phyloP scores from a whole-genome alignment of 2,888 invertebrate genomes.

The Hipparchia sbordonii region DNA sequence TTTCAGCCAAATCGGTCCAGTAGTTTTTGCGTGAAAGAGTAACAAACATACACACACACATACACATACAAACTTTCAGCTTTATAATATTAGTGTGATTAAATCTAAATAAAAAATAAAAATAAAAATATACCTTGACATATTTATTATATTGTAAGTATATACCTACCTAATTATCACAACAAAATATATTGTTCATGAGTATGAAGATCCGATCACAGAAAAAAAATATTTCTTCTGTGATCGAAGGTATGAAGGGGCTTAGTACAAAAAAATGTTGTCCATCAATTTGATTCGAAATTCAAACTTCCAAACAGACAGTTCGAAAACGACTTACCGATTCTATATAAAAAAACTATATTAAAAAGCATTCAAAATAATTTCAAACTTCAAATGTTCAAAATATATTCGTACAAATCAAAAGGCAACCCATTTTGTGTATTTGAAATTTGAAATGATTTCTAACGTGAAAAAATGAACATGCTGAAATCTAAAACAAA shows the following conservation, averaged over 20 bases:
- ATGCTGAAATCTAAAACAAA: constrained; percentile 48
- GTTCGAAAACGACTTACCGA: background rate
- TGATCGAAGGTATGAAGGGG: background rate
- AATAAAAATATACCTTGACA: too few species aligned
- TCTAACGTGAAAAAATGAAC: constrained; percentile 40
- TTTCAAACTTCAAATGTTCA: constrained; percentile 18
- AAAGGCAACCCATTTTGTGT: constrained; percentile 26
- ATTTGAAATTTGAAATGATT: constrained; percentile 19
- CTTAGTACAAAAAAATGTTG: background rate
- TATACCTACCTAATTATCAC: too few species aligned
- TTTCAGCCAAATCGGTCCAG: too few species aligned
- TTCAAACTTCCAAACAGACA: background rate
- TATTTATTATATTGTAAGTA: too few species aligned
- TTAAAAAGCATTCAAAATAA: constrained; percentile 12
- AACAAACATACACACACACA: too few species aligned
- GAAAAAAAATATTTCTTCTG: too few species aligned
- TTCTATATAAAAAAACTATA: background rate
- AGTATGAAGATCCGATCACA: too few species aligned
- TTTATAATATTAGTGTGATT: too few species aligned
- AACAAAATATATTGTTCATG: background rate
- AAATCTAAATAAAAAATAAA: too few species aligned
- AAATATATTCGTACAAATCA: constrained; percentile 25
- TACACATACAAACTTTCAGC: too few species aligned
- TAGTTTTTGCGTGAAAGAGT: too few species aligned
- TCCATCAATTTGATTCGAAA: constrained; percentile 1